phyloP scores from a whole-genome alignment of 2,113 vertebrate species.

The Scopus umbretta region DNA sequence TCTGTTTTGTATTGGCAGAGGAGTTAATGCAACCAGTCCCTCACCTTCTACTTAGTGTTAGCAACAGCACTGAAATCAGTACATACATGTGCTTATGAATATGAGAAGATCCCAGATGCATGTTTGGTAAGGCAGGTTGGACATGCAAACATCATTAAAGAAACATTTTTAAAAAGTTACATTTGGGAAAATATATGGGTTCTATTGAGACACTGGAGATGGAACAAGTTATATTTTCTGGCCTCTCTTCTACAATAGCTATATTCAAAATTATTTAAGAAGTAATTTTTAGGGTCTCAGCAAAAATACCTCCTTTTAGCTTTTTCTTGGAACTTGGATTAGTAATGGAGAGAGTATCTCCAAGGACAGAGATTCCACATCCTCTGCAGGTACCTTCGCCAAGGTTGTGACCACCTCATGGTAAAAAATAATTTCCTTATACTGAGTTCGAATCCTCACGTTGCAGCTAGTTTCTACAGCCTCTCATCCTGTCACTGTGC shows the following conservation, averaged over 20 bases:
- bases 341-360: background rate
- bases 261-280: background rate
- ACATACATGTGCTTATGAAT: background rate
- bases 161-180: background rate
- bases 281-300: background rate
- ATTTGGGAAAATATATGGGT: background rate
- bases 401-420: accelerated
- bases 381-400: background rate
- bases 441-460: background rate
- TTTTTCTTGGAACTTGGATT: background rate
- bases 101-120: background rate
- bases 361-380: background rate
- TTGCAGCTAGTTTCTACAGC: background rate
- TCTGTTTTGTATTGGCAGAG: background rate
- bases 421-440: background rate
- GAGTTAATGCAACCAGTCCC: background rate
- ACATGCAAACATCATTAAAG: background rate
- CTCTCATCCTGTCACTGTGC: background rate
- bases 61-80: background rate
- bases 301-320: background rate
- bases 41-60: background rate
- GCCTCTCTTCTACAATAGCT: background rate
- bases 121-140: background rate
- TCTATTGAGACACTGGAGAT: background rate
- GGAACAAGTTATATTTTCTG: background rate